Conservation (phyloP, 2,113 vertebrate genomes). For the Falco punctatus region DNA sequence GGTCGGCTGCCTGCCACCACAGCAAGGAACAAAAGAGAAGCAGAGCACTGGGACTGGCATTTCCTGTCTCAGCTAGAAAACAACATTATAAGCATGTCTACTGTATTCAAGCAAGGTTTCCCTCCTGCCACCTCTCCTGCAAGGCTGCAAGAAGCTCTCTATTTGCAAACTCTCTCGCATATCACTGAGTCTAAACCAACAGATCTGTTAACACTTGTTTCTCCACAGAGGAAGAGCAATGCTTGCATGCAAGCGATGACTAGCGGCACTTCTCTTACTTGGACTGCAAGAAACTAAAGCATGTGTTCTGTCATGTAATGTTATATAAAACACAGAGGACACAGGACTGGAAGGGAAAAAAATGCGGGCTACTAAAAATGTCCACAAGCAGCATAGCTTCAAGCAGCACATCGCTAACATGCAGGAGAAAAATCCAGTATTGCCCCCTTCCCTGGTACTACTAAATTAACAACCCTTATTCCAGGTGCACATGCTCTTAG, state of each 20-base stretch:
- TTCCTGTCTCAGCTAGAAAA: background rate
- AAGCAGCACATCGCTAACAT: background rate
- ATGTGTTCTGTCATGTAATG: background rate
- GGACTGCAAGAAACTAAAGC: background rate
- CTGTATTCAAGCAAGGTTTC: background rate
- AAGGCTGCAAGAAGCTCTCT: background rate
- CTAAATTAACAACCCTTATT: background rate
- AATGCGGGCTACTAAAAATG: background rate
- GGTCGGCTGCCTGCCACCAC: background rate
- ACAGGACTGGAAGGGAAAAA: background rate
- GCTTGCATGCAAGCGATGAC: background rate
- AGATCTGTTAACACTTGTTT: background rate
- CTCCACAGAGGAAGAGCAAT: background rate
- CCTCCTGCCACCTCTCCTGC: background rate
- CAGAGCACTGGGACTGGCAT: background rate
- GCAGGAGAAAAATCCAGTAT: background rate
- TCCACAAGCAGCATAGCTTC: background rate
- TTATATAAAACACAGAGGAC: background rate
- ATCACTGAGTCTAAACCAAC: background rate
- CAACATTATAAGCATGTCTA: background rate
- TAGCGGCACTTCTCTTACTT: background rate
- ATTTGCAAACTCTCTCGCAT: background rate
- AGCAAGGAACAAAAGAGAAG: background rate
- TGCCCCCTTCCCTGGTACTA: background rate
- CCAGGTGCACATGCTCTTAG: background rate